Evolutionary conservation across 1,140 invertebrate genomes (phyloP), one percentile per base, ranked within the genome.

Genomic region (Cydia amplana): DNA sequence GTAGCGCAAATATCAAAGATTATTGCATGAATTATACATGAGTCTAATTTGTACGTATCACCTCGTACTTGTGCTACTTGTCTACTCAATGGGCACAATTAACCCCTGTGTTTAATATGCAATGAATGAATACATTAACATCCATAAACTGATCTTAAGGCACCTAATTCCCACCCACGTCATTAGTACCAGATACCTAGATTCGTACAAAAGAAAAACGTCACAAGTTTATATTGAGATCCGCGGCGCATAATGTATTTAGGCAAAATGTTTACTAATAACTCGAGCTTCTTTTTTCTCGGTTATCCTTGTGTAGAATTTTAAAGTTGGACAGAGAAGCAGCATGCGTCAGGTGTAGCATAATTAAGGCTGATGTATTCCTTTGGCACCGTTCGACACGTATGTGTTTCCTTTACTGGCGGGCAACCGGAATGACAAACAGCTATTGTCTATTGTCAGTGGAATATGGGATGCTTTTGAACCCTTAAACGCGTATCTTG

Each of bases 371-470:
- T 70, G 65, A 70, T 70, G 28, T 70, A 70, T 70, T 70, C 65
- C 65, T 70, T 70, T 70, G 65, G 65, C 65, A 70, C 65, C 65
- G 65, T 70, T 70, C 32, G 65, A 70, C 65, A 70, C 65, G 65
- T 70, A 70, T 70, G 32, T 36, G 65, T 70, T 70, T 70, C 65
- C 83, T 84, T 83, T 79, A 78, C 70, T 18, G 78, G 77, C 74
- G 77, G 75, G 60, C 79, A 75, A 67, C 67, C 80, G 77, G 86
- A 85, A 87, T 87, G 77, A 85, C 83, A 87, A 87, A 82, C 81
- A 81, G 63, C 55, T 77, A 74, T 77, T 87, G 85, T 87, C 80
- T 83, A 85, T 87, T 85, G 85, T 83, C 70, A 79, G 55, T 75
- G 73, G 72, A 72, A 63, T 76, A 82, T 49, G 65, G 55, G 65